Evolutionary conservation across 2,888 invertebrate genomes (phyloP).

Genomic region (Ashinkailepas kermadecensis): DNA sequence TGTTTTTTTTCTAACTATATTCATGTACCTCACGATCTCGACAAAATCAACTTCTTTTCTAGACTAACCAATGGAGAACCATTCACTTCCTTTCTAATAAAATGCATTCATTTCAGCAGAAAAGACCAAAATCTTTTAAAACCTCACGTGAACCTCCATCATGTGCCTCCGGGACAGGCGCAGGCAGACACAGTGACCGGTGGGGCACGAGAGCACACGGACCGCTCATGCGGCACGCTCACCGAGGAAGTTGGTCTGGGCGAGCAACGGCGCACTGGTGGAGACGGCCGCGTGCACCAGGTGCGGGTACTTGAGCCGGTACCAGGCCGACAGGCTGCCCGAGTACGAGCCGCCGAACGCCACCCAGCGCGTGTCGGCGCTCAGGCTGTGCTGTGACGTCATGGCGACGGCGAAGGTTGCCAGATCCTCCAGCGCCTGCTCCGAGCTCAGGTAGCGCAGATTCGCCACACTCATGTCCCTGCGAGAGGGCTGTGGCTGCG

Average conservation of each 20-base stretch:
- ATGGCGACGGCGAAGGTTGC: constrained; percentile 71
- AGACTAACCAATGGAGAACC: too few species aligned
- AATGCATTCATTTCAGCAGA: too few species aligned
- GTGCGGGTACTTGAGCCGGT: constrained; percentile 71
- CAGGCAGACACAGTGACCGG: too few species aligned
- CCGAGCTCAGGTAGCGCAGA: constrained; percentile 60
- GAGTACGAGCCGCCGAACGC: constrained; percentile 94
- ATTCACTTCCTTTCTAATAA: too few species aligned
- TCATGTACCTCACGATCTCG: too few species aligned
- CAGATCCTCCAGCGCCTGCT: constrained; percentile 63
- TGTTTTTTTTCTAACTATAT: too few species aligned
- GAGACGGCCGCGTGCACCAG: constrained; percentile 77
- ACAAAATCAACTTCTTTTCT: too few species aligned
- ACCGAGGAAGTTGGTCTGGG: constrained; percentile 76
- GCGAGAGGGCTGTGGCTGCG: constrained; percentile 38
- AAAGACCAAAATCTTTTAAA: too few species aligned
- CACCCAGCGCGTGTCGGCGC: constrained; percentile 65
- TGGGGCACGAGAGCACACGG: too few species aligned
- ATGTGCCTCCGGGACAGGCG: background rate
- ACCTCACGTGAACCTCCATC: background rate
- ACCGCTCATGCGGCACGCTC: constrained; percentile 30
- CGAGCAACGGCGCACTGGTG: constrained; percentile 79
- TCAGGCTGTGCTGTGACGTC: constrained; percentile 55
- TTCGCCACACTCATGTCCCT: constrained; percentile 76
- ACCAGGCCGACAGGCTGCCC: constrained; percentile 87